Evolutionary conservation across 2,888 invertebrate species (phyloP).

Genomic region (Dendrolimus pini): DNA sequence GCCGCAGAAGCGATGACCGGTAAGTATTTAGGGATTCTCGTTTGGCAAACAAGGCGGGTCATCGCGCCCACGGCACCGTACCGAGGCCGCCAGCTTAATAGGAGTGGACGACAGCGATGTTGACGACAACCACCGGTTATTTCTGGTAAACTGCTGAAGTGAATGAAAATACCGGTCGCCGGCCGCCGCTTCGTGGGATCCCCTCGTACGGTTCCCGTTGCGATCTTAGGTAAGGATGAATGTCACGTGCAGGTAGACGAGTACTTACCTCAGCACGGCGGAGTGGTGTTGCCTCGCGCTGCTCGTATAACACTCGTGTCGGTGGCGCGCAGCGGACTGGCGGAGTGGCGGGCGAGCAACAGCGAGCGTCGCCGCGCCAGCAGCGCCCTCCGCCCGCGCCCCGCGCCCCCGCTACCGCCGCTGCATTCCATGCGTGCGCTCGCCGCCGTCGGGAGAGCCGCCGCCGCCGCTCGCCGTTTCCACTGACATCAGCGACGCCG

Average conservation of each 20-base stretch:
- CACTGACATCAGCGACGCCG: slow-evolving; percentile 50
- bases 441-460: slow-evolving; percentile 43
- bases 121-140: slow-evolving; percentile 36
- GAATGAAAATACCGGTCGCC: slow-evolving; percentile 25
- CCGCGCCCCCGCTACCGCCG: slow-evolving; percentile 53
- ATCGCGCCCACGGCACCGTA: slow-evolving; percentile 36
- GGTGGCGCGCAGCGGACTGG: slow-evolving; percentile 72
- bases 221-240: slow-evolving; percentile 19
- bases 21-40: slow-evolving; percentile 62
- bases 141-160: slow-evolving; percentile 31
- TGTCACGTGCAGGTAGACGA: slow-evolving; percentile 37
- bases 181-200: slow-evolving; percentile 7
- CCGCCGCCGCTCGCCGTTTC: slow-evolving; percentile 41
- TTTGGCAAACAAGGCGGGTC: slow-evolving; percentile 52
- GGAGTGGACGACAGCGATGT: slow-evolving; percentile 30
- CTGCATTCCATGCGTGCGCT: slow-evolving; percentile 59
- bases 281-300: slow-evolving; percentile 33
- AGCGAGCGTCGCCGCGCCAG: slow-evolving; percentile 56
- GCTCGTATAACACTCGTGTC: slow-evolving; percentile 60
- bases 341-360: slow-evolving; percentile 45
- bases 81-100: slow-evolving; percentile 28
- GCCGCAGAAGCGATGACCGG: slow-evolving; percentile 69
- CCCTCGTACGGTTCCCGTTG: slow-evolving; percentile 11
- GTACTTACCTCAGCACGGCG: slow-evolving; percentile 59
- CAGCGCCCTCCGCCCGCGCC: slow-evolving; percentile 56